These are phyloP conservation scores for Cotesia typhae DNA, from an alignment of 1,140 invertebrate genomes.

Conservation along the genomic window DNA sequence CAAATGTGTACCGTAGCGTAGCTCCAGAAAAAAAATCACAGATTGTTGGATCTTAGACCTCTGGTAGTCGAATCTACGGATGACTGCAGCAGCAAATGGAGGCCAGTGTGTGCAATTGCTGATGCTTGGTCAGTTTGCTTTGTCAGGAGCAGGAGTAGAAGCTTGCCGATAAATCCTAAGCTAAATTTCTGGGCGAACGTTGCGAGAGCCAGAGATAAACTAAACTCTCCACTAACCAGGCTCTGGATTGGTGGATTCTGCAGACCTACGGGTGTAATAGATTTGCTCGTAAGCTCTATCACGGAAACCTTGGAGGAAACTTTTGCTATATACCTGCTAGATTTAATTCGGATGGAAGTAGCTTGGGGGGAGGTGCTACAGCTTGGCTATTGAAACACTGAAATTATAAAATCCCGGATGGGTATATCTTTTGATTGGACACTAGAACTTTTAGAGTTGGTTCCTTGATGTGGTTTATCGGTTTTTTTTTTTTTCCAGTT, in stretches of 20 bases:
- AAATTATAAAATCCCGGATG: constrained; percentile 8
- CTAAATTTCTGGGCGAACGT: too few species aligned
- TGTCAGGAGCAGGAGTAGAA: background rate
- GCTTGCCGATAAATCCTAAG: background rate
- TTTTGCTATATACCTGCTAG: constrained; percentile 2
- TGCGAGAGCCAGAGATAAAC: too few species aligned
- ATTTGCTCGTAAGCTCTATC: constrained; percentile 17
- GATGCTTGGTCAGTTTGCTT: constrained; percentile 34
- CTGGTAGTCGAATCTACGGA: background rate
- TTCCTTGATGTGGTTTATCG: constrained; percentile 38
- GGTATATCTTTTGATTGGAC: constrained; percentile 15
- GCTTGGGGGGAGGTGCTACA: background rate
- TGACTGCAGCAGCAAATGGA: background rate
- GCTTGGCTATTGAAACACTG: constrained; percentile 1
- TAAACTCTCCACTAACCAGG: too few species aligned
- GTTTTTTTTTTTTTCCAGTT: constrained; percentile 5
- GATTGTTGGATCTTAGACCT: too few species aligned
- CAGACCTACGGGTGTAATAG: constrained; percentile 38
- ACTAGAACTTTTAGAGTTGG: background rate
- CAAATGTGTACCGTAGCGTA: too few species aligned
- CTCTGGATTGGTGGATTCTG: constrained; percentile 31
- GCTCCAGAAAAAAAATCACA: too few species aligned
- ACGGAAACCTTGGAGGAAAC: constrained; percentile 25
- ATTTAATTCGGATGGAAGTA: constrained; percentile 2
- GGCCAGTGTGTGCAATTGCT: constrained; percentile 5